Conservation (phyloP, 2,113 vertebrate genomes). For the Actinemys pallida region DNA sequence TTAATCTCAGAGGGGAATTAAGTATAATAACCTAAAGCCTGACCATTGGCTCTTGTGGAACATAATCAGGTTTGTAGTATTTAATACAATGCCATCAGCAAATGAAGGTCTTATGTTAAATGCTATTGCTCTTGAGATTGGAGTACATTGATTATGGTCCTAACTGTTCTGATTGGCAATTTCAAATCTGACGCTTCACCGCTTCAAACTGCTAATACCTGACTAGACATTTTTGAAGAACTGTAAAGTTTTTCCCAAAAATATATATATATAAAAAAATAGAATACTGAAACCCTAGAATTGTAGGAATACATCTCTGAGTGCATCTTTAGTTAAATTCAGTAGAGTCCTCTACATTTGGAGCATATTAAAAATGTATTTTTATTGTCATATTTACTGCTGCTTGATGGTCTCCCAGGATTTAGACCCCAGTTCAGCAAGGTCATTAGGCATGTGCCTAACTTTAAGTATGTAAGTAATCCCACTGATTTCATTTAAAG, state of each 20-base stretch:
- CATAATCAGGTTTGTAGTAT: neutral
- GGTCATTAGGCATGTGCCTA: neutral
- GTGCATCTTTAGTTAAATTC: neutral
- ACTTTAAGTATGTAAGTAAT: neutral
- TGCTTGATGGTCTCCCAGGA: neutral
- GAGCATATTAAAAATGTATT: neutral
- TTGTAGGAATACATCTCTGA: neutral
- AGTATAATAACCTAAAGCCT: neutral
- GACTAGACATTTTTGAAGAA: neutral
- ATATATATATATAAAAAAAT: too few relatives aligned
- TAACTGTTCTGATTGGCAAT: neutral
- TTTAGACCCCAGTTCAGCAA: neutral
- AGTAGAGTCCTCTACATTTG: neutral
- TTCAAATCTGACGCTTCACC: conserved; percentile 3
- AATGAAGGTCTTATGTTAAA: neutral
- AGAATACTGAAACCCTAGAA: neutral
- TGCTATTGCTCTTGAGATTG: neutral
- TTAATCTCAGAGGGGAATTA: conserved; percentile 14
- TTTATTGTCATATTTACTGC: neutral
- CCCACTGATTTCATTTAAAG: neutral
- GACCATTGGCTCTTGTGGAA: neutral
- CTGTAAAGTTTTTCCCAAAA: conserved; percentile 3
- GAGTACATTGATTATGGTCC: neutral
- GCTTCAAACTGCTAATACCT: neutral
- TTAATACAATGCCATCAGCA: neutral